Evolutionary conservation across 2,888 invertebrate species (phyloP).

Genomic region (Nomada hirtipes): DNA sequence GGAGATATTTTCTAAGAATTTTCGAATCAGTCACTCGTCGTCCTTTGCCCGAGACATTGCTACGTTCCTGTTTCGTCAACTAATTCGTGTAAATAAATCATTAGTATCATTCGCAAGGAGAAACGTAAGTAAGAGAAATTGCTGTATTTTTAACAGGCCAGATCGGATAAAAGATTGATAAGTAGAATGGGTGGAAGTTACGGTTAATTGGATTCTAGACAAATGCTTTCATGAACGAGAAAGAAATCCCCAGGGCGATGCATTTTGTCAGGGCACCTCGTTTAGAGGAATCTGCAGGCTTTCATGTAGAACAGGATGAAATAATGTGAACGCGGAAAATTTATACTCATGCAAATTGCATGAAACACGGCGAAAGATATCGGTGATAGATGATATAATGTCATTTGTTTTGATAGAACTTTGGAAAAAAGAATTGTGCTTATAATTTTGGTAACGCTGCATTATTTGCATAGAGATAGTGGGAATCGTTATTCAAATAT

Average conservation of each 20-base stretch:
- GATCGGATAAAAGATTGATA: not conserved
- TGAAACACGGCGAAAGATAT: not conserved
- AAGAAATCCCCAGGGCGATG: not conserved
- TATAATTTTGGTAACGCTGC: not conserved
- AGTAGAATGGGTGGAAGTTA: too few species aligned
- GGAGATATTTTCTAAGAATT: not conserved
- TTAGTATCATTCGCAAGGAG: not conserved
- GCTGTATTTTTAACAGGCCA: not conserved
- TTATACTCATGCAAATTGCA: constrained; percentile 20
- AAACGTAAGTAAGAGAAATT: not conserved
- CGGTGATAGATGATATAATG: not conserved
- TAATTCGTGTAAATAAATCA: not conserved
- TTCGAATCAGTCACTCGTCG: not conserved
- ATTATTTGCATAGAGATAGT: not conserved
- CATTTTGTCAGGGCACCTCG: not conserved
- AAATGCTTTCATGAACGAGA: not conserved
- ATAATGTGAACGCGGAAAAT: not conserved
- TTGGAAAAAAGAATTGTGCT: not conserved
- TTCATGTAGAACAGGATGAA: not conserved
- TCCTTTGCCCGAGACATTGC: not conserved
- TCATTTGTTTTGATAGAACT: not conserved
- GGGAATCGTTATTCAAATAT: not conserved
- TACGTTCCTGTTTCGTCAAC: not conserved
- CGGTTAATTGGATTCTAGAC: not conserved
- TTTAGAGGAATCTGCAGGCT: not conserved